Base-by-base conservation (phyloP, 2,797 vertebrate genomes). In the Cirrhinus mrigala region DNA sequence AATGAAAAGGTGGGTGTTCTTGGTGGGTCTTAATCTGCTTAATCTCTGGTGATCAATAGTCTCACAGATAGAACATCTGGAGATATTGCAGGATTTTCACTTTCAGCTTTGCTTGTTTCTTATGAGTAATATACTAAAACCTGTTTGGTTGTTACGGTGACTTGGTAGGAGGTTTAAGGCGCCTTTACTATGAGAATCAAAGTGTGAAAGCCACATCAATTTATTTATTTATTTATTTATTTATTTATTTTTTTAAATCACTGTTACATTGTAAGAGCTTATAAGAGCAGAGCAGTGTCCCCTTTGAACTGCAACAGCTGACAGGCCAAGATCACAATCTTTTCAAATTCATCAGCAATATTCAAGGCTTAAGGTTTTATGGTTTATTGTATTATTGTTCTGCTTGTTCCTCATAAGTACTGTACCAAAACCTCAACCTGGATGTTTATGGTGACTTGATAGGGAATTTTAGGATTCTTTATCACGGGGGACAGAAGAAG, bases 361-460 rank as follows among this genome's bases (percentile, higher is more conserved):
- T 86, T 78, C 77, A 73, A 84, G 78, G 81, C 85, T 88, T 84
- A 88, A 50, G 70, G 82, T 73, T 86, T 81, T 81, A 73, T n/a
- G 24, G 9, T 79, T 50, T 76, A 54, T 68, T 82, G 85, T 81
- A 62, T 86, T 83, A 66, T 33, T 66, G 16, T 33, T 16, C 3
- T 3, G 33, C 62, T 66, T 68, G 64, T 20, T 68, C 6, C 8
- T 66, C 29, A 3, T 20, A 68, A 71, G 6, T 71, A 46, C 6
- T 46, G 40, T 15, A 6, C 12, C 3, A 1, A 24, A 46, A 46
- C n/a, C 44, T 48, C 83, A 50, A 90, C 87, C 89, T 89, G 81
- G 93, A 94, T 92, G 92, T 93, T 62, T 93, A 95, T 93, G 91
- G 93, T 88, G 92, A 94, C 93, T 90, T 91, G 91, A 91, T 29